Evolutionary conservation across 1,140 invertebrate species (phyloP), one percentile per base, ranked within the genome.

Genomic region (Scaptomyza hsui): DNA sequence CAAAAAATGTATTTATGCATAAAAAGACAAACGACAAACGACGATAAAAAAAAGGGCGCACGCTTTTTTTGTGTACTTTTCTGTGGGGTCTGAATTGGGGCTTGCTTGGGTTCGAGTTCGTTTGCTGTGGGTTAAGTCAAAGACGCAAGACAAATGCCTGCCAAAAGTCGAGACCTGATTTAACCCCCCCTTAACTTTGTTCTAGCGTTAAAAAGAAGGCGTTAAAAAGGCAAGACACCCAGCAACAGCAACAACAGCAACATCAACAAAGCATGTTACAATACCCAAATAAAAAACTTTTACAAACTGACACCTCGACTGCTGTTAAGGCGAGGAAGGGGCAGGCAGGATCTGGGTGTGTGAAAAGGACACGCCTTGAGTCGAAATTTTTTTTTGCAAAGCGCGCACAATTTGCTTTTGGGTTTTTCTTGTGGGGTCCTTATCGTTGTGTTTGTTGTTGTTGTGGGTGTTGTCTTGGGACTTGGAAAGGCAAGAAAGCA

Each of bases 391-490:
- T 12, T n/a, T 15, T 13, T 12, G 47, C 63, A 76, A 76, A 80
- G 73, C 65, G 72, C 69, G 68, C 72, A 73, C 80, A 76, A 73
- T 83, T 85, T 83, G 63, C 44, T 67, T 53, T 80, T 85, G 60
- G 47, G 62, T 59, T 68, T 53, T 29, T 29, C 5, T 29, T 29
- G 26, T 62, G 47, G 32, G 52, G 24, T 47, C 18, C 39, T 57
- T 56, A 18, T 69, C 44, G 51, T 56, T 56, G 32, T 24, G 24
- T 51, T 63, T 59, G 26, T 61, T 59, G 16, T 53, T 52, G 57
- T 37, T 32, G 57, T 39, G 65, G 59, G 59, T 16, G 26, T 2
- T 32, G 21, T 1, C 15, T 29, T 35, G 29, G 18, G 18, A 9
- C 21, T 5, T 29, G 29, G 47, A 4, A 7, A 24, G n/a, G n/a